A percentile compares a stretch with the other conserved stretches of the same genome.
Conservation (phyloP, 2,797 vertebrate genomes). For the Thamnophis elegans region DNA sequence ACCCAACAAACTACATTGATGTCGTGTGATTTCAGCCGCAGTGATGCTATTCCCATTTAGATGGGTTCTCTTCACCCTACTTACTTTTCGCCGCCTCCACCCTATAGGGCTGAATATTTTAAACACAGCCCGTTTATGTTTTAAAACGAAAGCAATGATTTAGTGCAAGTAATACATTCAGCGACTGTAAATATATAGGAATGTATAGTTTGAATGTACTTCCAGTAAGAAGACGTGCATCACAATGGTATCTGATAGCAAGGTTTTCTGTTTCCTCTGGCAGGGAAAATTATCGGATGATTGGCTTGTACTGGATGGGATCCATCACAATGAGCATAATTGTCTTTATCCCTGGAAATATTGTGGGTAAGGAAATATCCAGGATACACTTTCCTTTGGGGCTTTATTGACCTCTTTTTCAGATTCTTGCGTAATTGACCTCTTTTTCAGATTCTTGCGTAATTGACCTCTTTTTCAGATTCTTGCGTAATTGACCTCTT, state of each 20-base stretch:
- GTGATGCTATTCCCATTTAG: background rate
- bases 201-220: background rate
- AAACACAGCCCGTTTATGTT: background rate
- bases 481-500: background rate
- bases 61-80: background rate
- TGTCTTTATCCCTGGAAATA: slow-evolving; percentile 91
- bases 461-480: background rate
- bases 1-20: background rate
- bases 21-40: background rate
- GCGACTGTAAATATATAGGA: background rate
- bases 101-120: background rate
- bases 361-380: slow-evolving; percentile 82
- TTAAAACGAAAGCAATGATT: background rate
- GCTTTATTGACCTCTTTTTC: background rate
- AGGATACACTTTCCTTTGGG: slow-evolving; percentile 18
- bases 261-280: slow-evolving; percentile 38
- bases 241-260: background rate
- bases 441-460: slow-evolving; percentile 7
- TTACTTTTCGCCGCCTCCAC: background rate
- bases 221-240: background rate
- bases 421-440: background rate
- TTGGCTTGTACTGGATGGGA: slow-evolving; percentile 92
- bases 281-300: slow-evolving; percentile 89
- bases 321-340: slow-evolving; percentile 88
- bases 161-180: background rate